phyloP scores from a whole-genome alignment of 2,888 invertebrate genomes.

The Athetis lepigone region DNA sequence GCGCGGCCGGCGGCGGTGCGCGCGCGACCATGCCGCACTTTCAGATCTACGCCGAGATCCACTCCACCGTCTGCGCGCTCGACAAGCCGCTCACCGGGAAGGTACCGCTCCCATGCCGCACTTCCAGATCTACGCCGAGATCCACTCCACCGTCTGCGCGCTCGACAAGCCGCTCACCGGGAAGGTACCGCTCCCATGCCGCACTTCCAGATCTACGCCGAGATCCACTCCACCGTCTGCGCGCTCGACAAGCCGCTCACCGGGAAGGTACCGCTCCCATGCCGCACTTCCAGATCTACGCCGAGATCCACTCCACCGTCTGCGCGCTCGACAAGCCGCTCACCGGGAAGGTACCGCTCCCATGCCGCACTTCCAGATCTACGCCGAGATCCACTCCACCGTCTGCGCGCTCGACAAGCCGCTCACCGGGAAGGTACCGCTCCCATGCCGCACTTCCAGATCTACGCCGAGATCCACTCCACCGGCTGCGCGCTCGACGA shows the following conservation, averaged over 20 bases:
- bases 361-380: no score
- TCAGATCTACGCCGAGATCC: slow-evolving; percentile 95
- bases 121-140: slow-evolving; percentile 95
- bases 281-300: slow-evolving; percentile 96
- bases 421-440: no score
- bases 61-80: slow-evolving; percentile 95
- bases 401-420: no score
- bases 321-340: slow-evolving; percentile 96
- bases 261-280: slow-evolving; percentile 94
- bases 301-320: slow-evolving; percentile 95
- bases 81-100: slow-evolving; percentile 97
- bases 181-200: slow-evolving; percentile 94
- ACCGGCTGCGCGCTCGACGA: no score
- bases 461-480: no score
- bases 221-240: slow-evolving; percentile 95
- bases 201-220: slow-evolving; percentile 95
- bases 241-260: slow-evolving; percentile 96
- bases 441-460: no score
- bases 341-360: slow-evolving; percentile 96
- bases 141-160: slow-evolving; percentile 95
- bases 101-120: slow-evolving; percentile 93
- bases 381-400: no score
- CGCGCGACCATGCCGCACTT: slow-evolving; percentile 93
- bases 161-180: slow-evolving; percentile 97
- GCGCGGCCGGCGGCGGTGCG: slow-evolving; percentile 83